phyloP scores from a whole-genome alignment of 2,113 vertebrate species.

The Misgurnus anguillicaudatus region DNA sequence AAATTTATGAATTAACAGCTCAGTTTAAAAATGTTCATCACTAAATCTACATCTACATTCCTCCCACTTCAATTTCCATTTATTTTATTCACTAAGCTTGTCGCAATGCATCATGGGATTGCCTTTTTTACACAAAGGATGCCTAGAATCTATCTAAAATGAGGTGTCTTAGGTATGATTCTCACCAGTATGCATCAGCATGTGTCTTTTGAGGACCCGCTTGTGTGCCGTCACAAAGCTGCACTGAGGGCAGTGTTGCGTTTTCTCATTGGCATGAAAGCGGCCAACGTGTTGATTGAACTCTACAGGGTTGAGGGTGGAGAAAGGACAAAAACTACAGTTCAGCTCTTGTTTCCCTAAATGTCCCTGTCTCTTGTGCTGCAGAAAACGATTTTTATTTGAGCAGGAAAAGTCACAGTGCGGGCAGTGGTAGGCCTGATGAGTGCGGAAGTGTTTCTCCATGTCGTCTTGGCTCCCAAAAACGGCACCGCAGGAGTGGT shows the following conservation, averaged over 20 bases:
- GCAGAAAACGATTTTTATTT: conserved; percentile 88
- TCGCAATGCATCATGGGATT: no score
- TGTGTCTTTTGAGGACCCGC: conserved; percentile 89
- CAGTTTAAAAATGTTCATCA: no score
- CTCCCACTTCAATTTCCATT: no score
- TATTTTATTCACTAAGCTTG: no score
- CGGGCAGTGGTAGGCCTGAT: conserved; percentile 92
- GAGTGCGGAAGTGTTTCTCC: conserved; percentile 87
- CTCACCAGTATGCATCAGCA: conserved; percentile 90
- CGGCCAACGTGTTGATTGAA: conserved; percentile 87
- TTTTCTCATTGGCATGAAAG: conserved; percentile 93
- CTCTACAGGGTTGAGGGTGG: conserved; percentile 91
- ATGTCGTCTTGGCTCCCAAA: conserved; percentile 80
- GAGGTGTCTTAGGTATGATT: background rate
- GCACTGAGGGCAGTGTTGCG: conserved; percentile 88
- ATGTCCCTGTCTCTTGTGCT: conserved; percentile 90
- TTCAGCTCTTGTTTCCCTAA: conserved; percentile 78
- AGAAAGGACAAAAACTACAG: conserved; percentile 88
- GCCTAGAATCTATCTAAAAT: no score
- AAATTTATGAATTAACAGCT: background rate
- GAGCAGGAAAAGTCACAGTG: conserved; percentile 93
- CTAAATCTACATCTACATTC: no score
- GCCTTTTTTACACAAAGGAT: no score
- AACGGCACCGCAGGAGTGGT: conserved; percentile 84
- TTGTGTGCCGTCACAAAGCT: conserved; percentile 89